Conservation (phyloP, 2,888 invertebrate species). For the Trypoxylon attenuatum region DNA sequence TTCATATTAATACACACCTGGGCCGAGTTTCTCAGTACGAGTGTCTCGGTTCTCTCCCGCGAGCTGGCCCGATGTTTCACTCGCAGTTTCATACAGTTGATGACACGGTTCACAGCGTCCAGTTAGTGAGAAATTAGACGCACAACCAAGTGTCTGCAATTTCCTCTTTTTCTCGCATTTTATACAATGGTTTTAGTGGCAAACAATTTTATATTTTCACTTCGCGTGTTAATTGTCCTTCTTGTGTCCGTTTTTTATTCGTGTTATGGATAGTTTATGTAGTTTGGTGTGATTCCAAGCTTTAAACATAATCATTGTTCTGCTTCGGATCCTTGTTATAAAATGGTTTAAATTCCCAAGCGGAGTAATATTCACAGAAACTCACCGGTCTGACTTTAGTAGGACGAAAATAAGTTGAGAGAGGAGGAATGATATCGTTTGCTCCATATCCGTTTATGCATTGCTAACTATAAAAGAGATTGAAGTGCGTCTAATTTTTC, state of each 20-base stretch:
- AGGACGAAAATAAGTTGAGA: neutral
- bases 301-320: neutral
- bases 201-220: too few relatives aligned
- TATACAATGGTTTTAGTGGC: too few relatives aligned
- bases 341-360: too few relatives aligned
- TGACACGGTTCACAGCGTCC: slow-evolving; percentile 26
- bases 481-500: neutral
- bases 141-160: too few relatives aligned
- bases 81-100: slow-evolving; percentile 53
- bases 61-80: slow-evolving; percentile 8
- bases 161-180: too few relatives aligned
- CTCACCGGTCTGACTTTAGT: neutral
- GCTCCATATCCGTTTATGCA: neutral
- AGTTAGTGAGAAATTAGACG: neutral
- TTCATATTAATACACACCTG: slow-evolving; percentile 69
- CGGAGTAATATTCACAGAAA: too few relatives aligned
- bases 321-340: too few relatives aligned
- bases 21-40: slow-evolving; percentile 57
- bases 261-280: neutral
- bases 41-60: slow-evolving; percentile 34
- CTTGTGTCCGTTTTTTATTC: too few relatives aligned
- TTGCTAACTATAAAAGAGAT: neutral
- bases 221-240: too few relatives aligned
- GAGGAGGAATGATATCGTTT: neutral
- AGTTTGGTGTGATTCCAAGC: neutral